Base-by-base conservation (phyloP, 2,888 invertebrate genomes). In the Synergus itoensis region DNA sequence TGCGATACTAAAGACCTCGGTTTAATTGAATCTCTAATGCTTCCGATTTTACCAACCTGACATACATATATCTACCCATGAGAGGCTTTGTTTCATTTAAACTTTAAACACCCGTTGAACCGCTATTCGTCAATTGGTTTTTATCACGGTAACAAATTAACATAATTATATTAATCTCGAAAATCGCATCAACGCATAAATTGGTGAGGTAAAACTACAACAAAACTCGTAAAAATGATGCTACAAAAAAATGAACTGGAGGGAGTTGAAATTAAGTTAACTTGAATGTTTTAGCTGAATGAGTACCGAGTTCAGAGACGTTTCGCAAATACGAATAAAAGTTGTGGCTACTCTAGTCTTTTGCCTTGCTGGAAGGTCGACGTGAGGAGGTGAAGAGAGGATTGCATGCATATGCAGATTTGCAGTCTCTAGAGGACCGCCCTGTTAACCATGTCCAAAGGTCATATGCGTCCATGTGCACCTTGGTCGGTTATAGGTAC, bases 361-460 rank as follows among this genome's bases (percentile, higher is more conserved):
- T 41, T 43, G 43, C 65, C 65, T 43, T 65, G 45, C 14, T 62
- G 57, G 64, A 64, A 60, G 40, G 45, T n/a, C 28, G 9, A 45
- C 14, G 40, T 11, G 43, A 41, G 63, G 57, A 53, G 64, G 76
- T 64, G 41, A 11, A 18, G 63, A 18, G 18, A 40, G 64, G 12
- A 76, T 63, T 53, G 77, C 80, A 83, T 84, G 80, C 81, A 83
- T 84, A 84, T 86, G 85, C 82, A 86, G 85, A 86, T 83, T 82
- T 82, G 81, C 63, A 77, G 78, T 63, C 64, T 65, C 82, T 77
- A 75, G 81, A 79, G 81, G 81, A 81, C 78, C 75, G 77, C 81
- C 83, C 84, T 79, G 82, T 79, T 79, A 80, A 77, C 82, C 77
- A 40, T 78, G 76, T 57, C 79, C 78, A 80, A 82, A 83, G 80